These are phyloP conservation scores for Uropetala carovei DNA, from an alignment of 2,888 invertebrate genomes.

Conservation along the genomic window DNA sequence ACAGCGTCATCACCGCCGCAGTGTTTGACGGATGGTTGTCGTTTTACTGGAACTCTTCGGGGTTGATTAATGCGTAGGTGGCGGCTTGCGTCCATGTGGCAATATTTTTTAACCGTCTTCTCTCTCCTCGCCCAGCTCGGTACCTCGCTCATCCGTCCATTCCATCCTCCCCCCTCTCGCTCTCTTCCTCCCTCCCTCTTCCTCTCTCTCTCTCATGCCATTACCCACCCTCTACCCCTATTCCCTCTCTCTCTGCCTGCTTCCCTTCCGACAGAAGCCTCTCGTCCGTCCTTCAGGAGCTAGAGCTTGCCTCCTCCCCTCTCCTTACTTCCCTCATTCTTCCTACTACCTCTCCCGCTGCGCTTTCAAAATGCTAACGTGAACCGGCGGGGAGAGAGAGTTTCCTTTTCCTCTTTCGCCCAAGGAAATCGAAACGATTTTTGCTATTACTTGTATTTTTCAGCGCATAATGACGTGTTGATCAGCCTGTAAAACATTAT, in stretches of 20 bases:
- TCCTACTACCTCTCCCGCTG: constrained; percentile 11
- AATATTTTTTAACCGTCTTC: neutral
- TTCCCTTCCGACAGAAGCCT: neutral
- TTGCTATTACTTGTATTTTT: neutral
- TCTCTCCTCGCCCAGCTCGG: neutral
- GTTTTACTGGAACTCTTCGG: constrained; percentile 10
- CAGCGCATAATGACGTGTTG: neutral
- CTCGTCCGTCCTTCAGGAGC: neutral
- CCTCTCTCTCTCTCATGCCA: neutral
- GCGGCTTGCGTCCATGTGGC: neutral
- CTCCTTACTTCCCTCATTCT: neutral
- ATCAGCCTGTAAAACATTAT: neutral
- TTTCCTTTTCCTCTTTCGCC: constrained; percentile 19
- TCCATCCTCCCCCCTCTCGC: neutral
- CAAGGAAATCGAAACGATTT: constrained; percentile 32
- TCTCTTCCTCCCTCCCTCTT: neutral
- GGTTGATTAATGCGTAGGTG: constrained; percentile 27
- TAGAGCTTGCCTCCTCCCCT: neutral
- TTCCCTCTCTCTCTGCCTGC: neutral
- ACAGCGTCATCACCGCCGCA: neutral
- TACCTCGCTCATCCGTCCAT: neutral
- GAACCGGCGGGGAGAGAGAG: neutral
- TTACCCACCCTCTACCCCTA: neutral
- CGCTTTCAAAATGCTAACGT: neutral
- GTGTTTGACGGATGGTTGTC: constrained; percentile 11